Percentiles rank a stretch among this genome's conserved stretches.
Conservation (phyloP, 2,113 vertebrate species). For the Phainopepla nitens region DNA sequence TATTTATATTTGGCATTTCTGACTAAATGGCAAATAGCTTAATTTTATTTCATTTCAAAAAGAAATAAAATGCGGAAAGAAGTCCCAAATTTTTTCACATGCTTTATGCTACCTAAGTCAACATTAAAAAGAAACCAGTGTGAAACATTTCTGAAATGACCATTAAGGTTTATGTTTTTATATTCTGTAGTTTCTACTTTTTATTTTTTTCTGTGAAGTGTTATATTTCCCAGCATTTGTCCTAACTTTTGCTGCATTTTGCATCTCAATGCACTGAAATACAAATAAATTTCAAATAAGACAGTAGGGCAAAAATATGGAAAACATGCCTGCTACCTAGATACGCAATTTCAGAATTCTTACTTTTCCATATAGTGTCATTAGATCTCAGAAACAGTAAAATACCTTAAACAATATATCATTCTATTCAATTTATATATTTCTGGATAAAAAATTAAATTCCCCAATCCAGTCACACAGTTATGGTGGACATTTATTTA, state of each 20-base stretch:
- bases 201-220: neutral
- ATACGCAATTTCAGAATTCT: neutral
- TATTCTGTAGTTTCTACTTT: neutral
- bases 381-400: neutral
- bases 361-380: neutral
- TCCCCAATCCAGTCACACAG: neutral
- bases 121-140: neutral
- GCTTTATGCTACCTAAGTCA: neutral
- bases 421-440: neutral
- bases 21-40: neutral
- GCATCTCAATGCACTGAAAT: neutral
- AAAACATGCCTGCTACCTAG: neutral
- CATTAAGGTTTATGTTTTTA: neutral
- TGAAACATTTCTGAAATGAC: neutral
- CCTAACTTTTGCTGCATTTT: neutral
- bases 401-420: neutral
- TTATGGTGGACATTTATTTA: neutral
- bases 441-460: neutral
- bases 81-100: neutral
- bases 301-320: neutral
- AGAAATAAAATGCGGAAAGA: neutral
- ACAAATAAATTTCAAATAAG: neutral
- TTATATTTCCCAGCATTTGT: neutral
- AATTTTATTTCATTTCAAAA: neutral
- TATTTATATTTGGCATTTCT: neutral